A percentile compares a stretch with the other conserved stretches of the same genome.
These are phyloP conservation scores for Teleogryllus occipitalis DNA, from an alignment of 1,140 invertebrate genomes.

Conservation along the genomic window DNA sequence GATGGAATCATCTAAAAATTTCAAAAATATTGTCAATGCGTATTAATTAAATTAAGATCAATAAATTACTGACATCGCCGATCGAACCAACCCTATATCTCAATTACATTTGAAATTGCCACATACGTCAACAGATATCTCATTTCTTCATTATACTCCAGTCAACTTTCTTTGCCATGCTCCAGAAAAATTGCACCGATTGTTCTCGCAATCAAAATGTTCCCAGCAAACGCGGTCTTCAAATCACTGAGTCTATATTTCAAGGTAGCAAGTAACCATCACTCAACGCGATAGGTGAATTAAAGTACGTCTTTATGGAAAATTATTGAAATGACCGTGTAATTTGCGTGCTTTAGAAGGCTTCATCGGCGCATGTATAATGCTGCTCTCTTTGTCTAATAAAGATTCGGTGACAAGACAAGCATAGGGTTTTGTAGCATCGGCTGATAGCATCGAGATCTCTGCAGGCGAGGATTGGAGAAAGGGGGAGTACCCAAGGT, in stretches of 20 bases:
- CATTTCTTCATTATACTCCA: no score
- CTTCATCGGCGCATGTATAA: not conserved
- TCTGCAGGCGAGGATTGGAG: not conserved
- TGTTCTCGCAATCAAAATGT: no score
- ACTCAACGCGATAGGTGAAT: not conserved
- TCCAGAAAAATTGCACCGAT: no score
- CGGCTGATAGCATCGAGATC: not conserved
- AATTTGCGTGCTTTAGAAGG: slow-evolving; percentile 14
- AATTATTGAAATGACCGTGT: not conserved
- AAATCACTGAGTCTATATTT: not conserved
- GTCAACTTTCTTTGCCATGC: no score
- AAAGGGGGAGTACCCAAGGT: not conserved
- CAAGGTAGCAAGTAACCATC: not conserved
- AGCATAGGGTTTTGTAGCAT: not conserved
- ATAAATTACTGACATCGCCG: no score
- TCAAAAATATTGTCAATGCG: no score
- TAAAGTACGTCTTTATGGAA: slow-evolving; percentile 11
- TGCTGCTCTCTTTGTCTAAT: not conserved
- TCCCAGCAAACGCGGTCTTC: not conserved
- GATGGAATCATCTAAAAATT: no score
- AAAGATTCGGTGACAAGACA: slow-evolving; percentile 7
- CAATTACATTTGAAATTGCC: no score
- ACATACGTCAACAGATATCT: no score
- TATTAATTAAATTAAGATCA: no score
- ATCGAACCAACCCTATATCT: no score